These are phyloP conservation scores for Resseliella maxima DNA, from an alignment of 2,888 invertebrate species.

Conservation along the genomic window DNA sequence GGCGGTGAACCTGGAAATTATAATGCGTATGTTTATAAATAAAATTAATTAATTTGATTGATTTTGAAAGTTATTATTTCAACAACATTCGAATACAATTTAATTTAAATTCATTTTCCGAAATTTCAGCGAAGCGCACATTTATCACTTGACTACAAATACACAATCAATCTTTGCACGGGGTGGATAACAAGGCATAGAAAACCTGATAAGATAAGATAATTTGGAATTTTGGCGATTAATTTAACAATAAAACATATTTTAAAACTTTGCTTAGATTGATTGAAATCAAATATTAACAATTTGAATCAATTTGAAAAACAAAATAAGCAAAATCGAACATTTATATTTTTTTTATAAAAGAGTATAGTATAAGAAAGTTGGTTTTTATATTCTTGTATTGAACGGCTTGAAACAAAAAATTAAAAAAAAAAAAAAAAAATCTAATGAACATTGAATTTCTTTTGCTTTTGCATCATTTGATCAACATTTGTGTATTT, in stretches of 20 bases:
- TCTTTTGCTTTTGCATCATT: too few relatives aligned
- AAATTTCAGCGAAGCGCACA: neutral
- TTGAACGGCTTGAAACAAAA: too few relatives aligned
- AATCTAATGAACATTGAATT: too few relatives aligned
- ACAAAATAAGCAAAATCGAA: neutral
- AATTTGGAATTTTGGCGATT: neutral
- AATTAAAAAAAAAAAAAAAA: too few relatives aligned
- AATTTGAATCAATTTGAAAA: too few relatives aligned
- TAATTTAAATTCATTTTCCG: neutral
- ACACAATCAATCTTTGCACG: conserved; percentile 25
- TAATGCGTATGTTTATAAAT: conserved; percentile 28
- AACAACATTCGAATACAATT: neutral
- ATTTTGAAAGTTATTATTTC: too few relatives aligned
- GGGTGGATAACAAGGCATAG: neutral
- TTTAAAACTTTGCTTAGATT: neutral
- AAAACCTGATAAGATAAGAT: neutral
- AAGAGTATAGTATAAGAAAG: neutral
- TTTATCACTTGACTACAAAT: conserved; percentile 15
- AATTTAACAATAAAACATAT: neutral
- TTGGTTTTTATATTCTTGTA: too few relatives aligned
- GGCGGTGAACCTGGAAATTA: conserved; percentile 56
- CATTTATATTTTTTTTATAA: neutral
- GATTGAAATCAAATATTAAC: neutral
- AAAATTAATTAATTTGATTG: neutral
- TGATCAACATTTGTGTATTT: too few relatives aligned